phyloP scores from a whole-genome alignment of 2,797 vertebrate species.

The Gallinago nigripennis region DNA sequence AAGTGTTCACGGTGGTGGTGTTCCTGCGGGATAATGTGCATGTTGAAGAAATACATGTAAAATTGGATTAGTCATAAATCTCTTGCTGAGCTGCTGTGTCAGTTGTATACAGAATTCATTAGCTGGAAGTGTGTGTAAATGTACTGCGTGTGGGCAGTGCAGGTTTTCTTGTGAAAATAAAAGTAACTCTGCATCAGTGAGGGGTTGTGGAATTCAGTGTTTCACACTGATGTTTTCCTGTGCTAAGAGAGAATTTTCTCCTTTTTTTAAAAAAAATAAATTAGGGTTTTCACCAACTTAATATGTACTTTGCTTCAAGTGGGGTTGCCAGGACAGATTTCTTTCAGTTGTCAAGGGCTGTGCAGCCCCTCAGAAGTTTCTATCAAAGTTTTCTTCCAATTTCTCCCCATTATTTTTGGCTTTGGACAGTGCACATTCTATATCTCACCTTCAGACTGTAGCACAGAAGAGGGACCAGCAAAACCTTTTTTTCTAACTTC shows the following conservation, averaged over 20 bases:
- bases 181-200: background rate
- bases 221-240: background rate
- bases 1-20: rapidly evolving
- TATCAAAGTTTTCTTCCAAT: background rate
- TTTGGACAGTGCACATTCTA: background rate
- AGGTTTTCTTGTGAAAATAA: background rate
- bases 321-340: background rate
- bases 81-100: slow-evolving; percentile 42
- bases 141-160: background rate
- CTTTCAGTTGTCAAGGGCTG: background rate
- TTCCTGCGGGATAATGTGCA: background rate
- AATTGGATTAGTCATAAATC: slow-evolving; percentile 45
- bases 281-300: background rate
- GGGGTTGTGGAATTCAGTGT: background rate
- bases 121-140: background rate
- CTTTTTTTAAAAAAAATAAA: background rate
- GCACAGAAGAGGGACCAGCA: background rate
- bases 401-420: background rate
- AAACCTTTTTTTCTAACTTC: background rate
- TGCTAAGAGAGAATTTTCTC: background rate
- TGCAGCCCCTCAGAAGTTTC: background rate
- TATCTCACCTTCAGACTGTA: background rate
- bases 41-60: background rate
- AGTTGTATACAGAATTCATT: background rate
- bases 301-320: background rate